A percentile compares a stretch with the other conserved stretches of the same genome.
Evolutionary conservation across 2,888 invertebrate species (phyloP).

Genomic region (Steromphala cineraria): DNA sequence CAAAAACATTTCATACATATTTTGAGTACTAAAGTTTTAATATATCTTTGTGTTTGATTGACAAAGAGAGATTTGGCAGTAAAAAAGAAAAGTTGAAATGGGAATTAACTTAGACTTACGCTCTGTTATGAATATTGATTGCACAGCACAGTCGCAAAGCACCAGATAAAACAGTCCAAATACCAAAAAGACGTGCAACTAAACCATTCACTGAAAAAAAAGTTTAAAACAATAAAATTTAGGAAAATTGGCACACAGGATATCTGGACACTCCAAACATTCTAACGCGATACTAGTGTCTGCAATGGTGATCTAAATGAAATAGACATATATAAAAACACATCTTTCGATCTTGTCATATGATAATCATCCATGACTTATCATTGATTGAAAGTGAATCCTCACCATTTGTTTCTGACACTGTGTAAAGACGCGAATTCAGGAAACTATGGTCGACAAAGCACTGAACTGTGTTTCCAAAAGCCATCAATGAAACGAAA

Average conservation of each 20-base stretch:
- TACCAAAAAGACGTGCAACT: slow-evolving; percentile 59
- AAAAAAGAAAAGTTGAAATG: no score
- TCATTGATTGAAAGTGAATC: not conserved
- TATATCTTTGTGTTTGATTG: no score
- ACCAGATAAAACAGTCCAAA: slow-evolving; percentile 60
- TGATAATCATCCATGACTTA: no score
- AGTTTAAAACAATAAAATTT: not conserved
- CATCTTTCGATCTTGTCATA: no score
- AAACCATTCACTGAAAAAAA: slow-evolving; percentile 53
- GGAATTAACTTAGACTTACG: slow-evolving; percentile 41
- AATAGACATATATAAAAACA: no score
- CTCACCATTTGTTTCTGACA: slow-evolving; percentile 42
- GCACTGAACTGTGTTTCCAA: slow-evolving; percentile 67
- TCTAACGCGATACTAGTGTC: no score
- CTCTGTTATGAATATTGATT: slow-evolving; percentile 58
- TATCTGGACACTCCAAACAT: no score
- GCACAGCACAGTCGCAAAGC: slow-evolving; percentile 59
- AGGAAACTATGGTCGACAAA: slow-evolving; percentile 57
- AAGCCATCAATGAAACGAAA: slow-evolving; percentile 62
- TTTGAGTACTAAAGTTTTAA: no score
- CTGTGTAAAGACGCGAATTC: slow-evolving; percentile 55
- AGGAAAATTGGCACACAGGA: no score
- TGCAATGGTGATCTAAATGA: no score
- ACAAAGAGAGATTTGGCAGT: no score
- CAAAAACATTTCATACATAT: no score